phyloP scores from a whole-genome alignment of 2,797 vertebrate species.

The Sebastes hubbsi region DNA sequence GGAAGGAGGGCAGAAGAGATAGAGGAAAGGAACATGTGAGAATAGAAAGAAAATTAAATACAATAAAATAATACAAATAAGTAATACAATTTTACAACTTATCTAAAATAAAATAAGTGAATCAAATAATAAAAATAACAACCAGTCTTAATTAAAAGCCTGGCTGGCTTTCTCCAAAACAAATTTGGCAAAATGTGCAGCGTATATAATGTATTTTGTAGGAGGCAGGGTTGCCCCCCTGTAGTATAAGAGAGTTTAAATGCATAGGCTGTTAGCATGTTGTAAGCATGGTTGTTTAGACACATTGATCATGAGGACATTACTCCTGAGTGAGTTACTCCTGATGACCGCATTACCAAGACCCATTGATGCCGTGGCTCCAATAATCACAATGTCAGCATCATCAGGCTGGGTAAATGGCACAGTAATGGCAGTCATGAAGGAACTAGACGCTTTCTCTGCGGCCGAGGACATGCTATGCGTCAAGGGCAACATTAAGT shows the following conservation, averaged over 20 bases:
- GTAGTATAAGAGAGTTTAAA: not conserved
- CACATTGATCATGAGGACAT: slow-evolving; percentile 5
- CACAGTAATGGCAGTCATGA: not conserved
- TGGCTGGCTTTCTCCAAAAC: no score
- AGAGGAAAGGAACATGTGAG: not conserved
- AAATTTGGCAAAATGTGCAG: not conserved
- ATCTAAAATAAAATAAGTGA: no score
- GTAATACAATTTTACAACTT: no score
- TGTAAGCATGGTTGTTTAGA: not conserved
- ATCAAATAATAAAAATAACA: no score
- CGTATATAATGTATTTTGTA: not conserved
- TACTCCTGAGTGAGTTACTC: slow-evolving; percentile 18
- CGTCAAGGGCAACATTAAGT: slow-evolving; percentile 5
- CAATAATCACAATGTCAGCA: slow-evolving; percentile 27
- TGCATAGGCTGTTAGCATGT: not conserved
- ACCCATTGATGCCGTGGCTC: not conserved
- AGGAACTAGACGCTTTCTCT: not conserved
- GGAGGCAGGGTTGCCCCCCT: not conserved
- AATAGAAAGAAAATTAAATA: not conserved
- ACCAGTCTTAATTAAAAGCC: no score
- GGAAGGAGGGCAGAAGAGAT: not conserved
- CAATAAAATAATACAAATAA: no score
- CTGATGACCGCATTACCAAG: slow-evolving; percentile 1
- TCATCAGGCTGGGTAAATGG: slow-evolving; percentile 15
- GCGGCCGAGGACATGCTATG: not conserved